A percentile compares a stretch with the other conserved stretches of the same genome.
Conservation (phyloP, 64 coral and sea anemone species). For the Porites australiensis region DNA sequence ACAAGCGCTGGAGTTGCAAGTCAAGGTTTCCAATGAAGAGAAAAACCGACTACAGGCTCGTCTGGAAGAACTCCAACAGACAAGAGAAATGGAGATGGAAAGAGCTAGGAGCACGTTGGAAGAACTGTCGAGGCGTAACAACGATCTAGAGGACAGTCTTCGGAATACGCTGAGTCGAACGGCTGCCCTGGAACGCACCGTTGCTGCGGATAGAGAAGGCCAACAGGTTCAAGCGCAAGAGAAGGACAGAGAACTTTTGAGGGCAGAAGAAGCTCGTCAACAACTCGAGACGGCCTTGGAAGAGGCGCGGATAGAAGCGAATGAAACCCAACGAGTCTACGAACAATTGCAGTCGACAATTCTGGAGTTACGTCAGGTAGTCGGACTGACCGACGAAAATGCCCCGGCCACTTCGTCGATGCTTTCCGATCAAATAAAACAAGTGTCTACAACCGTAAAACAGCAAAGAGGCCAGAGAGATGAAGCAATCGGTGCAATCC, state of each 20-base stretch:
- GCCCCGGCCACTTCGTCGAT: too few relatives aligned
- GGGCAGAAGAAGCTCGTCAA: neutral
- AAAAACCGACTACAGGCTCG: neutral
- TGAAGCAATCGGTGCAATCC: too few relatives aligned
- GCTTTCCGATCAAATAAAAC: too few relatives aligned
- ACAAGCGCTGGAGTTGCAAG: neutral
- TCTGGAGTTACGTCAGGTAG: neutral
- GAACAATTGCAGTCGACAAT: neutral
- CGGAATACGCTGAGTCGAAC: too few relatives aligned
- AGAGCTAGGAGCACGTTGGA: neutral
- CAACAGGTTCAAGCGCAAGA: neutral
- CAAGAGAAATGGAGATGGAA: neutral
- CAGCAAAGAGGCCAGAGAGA: too few relatives aligned
- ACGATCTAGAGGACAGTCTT: neutral
- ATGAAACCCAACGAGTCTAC: neutral
- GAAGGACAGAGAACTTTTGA: neutral
- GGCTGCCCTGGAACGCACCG: neutral
- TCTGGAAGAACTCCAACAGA: neutral
- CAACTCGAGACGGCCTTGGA: neutral
- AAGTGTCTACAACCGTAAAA: too few relatives aligned
- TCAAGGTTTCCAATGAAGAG: neutral
- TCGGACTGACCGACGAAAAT: neutral
- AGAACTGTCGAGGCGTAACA: neutral
- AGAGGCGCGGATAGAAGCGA: neutral
- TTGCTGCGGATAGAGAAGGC: neutral